These are phyloP conservation scores for Leptothorax acervorum DNA, from an alignment of 2,888 invertebrate species.

Conservation along the genomic window DNA sequence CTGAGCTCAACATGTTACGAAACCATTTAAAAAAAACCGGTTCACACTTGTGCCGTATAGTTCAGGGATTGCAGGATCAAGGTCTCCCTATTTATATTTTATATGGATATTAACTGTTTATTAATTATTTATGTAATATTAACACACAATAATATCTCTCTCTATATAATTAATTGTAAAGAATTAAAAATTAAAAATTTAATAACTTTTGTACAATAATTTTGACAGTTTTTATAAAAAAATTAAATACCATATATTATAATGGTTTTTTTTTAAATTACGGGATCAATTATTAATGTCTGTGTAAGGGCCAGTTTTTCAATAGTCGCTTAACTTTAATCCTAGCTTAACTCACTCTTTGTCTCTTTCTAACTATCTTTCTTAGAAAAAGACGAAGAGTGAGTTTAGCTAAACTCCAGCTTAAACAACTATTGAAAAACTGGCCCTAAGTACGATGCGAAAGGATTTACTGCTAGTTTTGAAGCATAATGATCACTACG, in stretches of 20 bases:
- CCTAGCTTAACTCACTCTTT: too few relatives aligned
- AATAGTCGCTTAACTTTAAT: too few relatives aligned
- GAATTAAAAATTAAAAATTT: not conserved
- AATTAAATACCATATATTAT: too few relatives aligned
- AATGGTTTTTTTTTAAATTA: not conserved
- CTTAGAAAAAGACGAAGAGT: too few relatives aligned
- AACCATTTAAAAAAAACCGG: conserved; percentile 51
- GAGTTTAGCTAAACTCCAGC: too few relatives aligned
- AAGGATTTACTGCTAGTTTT: not conserved
- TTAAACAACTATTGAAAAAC: too few relatives aligned
- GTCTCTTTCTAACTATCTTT: too few relatives aligned
- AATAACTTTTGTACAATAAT: not conserved
- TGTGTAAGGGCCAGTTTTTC: not conserved
- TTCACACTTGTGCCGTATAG: not conserved
- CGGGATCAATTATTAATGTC: not conserved
- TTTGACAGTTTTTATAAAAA: too few relatives aligned
- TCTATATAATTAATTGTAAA: not conserved
- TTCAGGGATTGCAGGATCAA: not conserved
- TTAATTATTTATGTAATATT: not conserved
- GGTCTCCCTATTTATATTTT: not conserved
- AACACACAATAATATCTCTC: too few relatives aligned
- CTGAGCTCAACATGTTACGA: conserved; percentile 56
- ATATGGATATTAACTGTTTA: not conserved
- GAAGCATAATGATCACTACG: not conserved
- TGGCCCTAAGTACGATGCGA: not conserved